Evolutionary conservation across 2,113 vertebrate genomes (phyloP).

Genomic region (Eretmochelys imbricata): DNA sequence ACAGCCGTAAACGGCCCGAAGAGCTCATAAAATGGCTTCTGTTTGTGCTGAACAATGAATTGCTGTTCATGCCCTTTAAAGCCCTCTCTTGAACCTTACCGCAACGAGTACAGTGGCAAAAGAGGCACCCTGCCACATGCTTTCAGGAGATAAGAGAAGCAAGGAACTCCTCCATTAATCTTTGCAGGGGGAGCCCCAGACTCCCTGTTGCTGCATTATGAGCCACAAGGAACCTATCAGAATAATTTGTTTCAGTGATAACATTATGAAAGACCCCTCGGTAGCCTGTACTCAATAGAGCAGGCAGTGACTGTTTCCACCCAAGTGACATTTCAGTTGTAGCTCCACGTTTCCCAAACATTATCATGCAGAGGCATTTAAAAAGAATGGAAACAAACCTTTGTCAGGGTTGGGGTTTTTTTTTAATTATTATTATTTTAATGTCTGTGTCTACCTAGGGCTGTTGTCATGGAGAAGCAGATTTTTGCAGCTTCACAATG

Average conservation of each 20-base stretch:
- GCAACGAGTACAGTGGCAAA: neutral
- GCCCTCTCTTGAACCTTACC: neutral
- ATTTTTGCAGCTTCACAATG: constrained; percentile 17
- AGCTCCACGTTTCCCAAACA: constrained; percentile 7
- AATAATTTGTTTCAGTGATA: neutral
- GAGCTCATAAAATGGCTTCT: neutral
- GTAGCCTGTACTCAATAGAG: neutral
- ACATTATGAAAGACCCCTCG: neutral
- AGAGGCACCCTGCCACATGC: neutral
- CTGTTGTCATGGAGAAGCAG: constrained; percentile 52
- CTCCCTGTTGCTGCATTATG: neutral
- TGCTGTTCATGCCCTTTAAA: neutral
- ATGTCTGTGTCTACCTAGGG: neutral
- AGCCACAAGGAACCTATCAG: neutral
- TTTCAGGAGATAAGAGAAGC: neutral
- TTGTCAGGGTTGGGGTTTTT: neutral
- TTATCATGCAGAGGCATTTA: constrained; percentile 24
- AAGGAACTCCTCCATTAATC: neutral
- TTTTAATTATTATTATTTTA: neutral
- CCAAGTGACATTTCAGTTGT: neutral
- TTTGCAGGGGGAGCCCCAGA: neutral
- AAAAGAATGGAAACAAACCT: constrained; percentile 42
- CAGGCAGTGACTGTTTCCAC: neutral
- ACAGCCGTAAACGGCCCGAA: neutral
- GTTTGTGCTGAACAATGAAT: neutral